These are phyloP conservation scores for Cephalopachus bancanus DNA, from an alignment of 2,797 vertebrate species.

Conservation along the genomic window DNA sequence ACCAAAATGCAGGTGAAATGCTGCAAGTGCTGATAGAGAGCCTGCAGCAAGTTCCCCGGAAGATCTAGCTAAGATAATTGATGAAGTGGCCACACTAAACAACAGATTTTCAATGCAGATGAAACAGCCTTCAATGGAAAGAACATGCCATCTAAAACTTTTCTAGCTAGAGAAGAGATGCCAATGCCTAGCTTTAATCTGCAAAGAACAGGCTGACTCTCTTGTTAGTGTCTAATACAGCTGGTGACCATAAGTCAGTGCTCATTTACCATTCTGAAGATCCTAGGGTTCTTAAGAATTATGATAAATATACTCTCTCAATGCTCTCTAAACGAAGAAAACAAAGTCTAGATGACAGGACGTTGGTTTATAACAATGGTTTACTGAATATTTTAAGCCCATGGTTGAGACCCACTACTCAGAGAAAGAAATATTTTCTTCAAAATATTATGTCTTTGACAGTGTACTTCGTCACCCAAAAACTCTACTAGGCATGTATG, in stretches of 20 bases:
- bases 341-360: not conserved
- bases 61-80: not conserved
- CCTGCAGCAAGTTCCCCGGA: not conserved
- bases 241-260: not conserved
- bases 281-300: not conserved
- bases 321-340: not conserved
- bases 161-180: not conserved
- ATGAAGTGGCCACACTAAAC: not conserved
- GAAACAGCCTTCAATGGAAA: not conserved
- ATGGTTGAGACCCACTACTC: not conserved
- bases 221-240: not conserved
- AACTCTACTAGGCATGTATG: not conserved
- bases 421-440: not conserved
- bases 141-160: not conserved
- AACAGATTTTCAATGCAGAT: not conserved
- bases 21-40: not conserved
- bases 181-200: not conserved
- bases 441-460: not conserved
- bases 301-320: not conserved
- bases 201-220: not conserved
- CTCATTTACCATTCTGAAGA: not conserved
- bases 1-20: not conserved
- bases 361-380: not conserved
- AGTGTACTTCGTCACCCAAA: not conserved
- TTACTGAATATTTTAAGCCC: not conserved